These are phyloP conservation scores for Turritopsis rubra DNA, from an alignment of 30 jellyfish, hydroid and myxozoan genomes.

Conservation along the genomic window DNA sequence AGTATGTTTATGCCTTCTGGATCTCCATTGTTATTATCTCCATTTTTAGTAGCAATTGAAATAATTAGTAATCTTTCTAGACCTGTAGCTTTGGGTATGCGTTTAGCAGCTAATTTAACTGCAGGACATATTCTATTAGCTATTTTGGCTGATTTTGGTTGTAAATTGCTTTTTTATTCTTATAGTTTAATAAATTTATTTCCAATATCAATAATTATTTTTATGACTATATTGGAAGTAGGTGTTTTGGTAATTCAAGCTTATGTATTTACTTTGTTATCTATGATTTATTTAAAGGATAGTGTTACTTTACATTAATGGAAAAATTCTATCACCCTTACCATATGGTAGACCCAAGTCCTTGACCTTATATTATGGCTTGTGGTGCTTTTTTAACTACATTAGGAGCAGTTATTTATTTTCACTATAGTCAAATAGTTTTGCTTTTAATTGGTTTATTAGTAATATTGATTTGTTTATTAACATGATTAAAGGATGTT, in stretches of 20 bases:
- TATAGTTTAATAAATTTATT: too few species aligned
- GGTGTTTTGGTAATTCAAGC: slow-evolving; percentile 54
- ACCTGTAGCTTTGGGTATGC: not conserved
- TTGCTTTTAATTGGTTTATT: not conserved
- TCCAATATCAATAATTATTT: not conserved
- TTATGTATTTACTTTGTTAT: slow-evolving; percentile 38
- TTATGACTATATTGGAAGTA: slow-evolving; percentile 36
- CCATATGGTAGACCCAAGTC: too few species aligned
- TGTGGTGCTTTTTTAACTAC: slow-evolving; percentile 41
- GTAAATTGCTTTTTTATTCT: not conserved
- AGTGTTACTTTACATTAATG: slow-evolving; percentile 35
- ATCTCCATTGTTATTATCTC: not conserved
- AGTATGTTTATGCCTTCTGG: slow-evolving; percentile 29
- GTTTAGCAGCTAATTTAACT: slow-evolving; percentile 17
- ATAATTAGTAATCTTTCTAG: not conserved
- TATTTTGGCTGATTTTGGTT: slow-evolving; percentile 30
- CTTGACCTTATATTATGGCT: too few species aligned
- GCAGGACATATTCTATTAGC: slow-evolving; percentile 58
- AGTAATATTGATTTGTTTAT: slow-evolving; percentile 4
- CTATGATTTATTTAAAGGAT: slow-evolving; percentile 36
- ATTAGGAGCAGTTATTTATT: slow-evolving; percentile 51
- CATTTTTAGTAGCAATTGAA: not conserved
- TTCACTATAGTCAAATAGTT: slow-evolving; percentile 40
- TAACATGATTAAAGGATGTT: slow-evolving; percentile 44
- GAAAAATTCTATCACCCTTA: too few species aligned